Conservation (phyloP, 2,113 vertebrate species). For the Malaclemys terrapin region DNA sequence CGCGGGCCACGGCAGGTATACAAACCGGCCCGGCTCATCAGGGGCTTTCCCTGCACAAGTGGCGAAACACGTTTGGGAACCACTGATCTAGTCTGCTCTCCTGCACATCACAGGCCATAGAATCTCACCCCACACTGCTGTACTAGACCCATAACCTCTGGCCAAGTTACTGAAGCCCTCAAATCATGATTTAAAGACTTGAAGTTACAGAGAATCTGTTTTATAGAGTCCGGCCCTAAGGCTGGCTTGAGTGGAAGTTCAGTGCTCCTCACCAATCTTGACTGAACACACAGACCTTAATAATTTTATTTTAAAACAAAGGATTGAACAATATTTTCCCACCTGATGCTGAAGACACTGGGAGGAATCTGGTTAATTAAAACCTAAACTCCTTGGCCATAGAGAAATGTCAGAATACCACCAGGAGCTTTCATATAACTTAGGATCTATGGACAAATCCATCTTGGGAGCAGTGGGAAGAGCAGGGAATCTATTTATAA, state of each 20-base stretch:
- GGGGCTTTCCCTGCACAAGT: too few species aligned
- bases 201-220: not conserved
- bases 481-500: not conserved
- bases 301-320: not conserved
- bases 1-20: too few species aligned
- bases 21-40: too few species aligned
- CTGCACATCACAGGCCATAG: not conserved
- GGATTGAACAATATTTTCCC: not conserved
- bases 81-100: not conserved
- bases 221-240: not conserved
- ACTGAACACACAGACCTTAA: not conserved
- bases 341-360: not conserved
- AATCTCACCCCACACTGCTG: not conserved
- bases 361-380: not conserved
- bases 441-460: not conserved
- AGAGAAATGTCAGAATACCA: not conserved
- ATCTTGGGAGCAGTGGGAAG: not conserved
- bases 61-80: too few species aligned
- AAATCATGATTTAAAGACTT: not conserved
- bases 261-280: not conserved
- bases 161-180: not conserved
- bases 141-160: not conserved
- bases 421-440: not conserved
- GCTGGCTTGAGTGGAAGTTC: not conserved
- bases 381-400: not conserved